Conservation (phyloP, 2,888 invertebrate genomes). For the Lithophane socia region DNA sequence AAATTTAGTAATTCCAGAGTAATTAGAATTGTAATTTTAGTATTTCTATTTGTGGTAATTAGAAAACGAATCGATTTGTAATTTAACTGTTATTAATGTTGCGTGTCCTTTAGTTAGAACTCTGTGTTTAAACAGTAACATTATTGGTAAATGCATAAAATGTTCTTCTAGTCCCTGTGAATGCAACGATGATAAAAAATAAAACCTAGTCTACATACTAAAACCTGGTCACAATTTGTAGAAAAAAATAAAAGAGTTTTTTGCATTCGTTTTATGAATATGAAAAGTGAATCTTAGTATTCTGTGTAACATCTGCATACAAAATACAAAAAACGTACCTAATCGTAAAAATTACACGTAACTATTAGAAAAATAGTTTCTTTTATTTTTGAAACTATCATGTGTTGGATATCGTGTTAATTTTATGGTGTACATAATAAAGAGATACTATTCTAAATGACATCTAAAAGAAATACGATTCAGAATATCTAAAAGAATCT, state of each 20-base stretch:
- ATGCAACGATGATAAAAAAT: background rate
- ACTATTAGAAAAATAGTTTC: background rate
- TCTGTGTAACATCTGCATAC: constrained; percentile 21
- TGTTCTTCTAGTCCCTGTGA: background rate
- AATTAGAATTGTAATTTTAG: background rate
- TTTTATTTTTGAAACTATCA: background rate
- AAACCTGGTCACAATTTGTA: background rate
- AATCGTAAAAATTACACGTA: background rate
- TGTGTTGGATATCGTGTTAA: too few relatives aligned
- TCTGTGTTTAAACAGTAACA: background rate
- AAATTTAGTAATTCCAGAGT: background rate
- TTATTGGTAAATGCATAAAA: background rate
- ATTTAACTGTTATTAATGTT: background rate
- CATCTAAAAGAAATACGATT: background rate
- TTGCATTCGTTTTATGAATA: background rate
- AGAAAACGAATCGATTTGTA: constrained; percentile 2
- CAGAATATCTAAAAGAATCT: background rate
- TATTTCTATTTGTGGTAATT: background rate
- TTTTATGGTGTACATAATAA: too few relatives aligned
- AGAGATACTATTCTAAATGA: too few relatives aligned
- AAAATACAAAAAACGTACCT: background rate
- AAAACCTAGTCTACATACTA: background rate
- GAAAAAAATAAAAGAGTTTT: background rate
- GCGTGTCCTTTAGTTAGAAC: background rate
- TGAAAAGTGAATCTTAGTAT: background rate